Conservation (phyloP, 2,888 invertebrate genomes). For the Frankliniella intonsa region DNA sequence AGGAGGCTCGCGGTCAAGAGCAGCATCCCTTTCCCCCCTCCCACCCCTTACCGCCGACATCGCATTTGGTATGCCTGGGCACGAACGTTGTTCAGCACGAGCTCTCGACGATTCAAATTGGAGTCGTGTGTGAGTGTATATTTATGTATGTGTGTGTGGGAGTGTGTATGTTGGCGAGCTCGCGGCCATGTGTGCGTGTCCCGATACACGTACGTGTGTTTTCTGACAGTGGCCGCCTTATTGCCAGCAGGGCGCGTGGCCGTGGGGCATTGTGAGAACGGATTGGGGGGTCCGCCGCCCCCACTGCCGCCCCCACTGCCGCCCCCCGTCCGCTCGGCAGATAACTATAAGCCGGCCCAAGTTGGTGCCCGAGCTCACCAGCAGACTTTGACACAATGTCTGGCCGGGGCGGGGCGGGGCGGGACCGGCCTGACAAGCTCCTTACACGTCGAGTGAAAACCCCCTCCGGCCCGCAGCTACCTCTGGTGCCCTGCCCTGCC, state of each 20-base stretch:
- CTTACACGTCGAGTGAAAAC: constrained; percentile 14
- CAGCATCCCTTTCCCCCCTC: too few species aligned
- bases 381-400: constrained; percentile 24
- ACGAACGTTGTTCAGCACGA: too few species aligned
- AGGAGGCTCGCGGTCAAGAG: too few species aligned
- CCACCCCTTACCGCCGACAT: too few species aligned
- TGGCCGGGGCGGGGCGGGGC: neutral
- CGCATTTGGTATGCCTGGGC: too few species aligned
- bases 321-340: neutral
- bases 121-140: neutral
- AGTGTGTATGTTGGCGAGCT: neutral
- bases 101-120: too few species aligned
- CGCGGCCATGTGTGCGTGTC: too few species aligned
- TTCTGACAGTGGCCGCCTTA: too few species aligned
- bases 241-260: neutral
- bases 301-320: too few species aligned
- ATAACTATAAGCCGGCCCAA: constrained; percentile 22
- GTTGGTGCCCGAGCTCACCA: neutral
- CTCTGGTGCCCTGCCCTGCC: neutral
- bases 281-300: too few species aligned
- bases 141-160: neutral
- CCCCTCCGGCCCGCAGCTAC: neutral
- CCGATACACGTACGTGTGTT: neutral
- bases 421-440: constrained; percentile 16
- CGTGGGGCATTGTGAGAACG: neutral